Base-by-base conservation (phyloP, 2,797 vertebrate genomes). In the Cuniculus paca region DNA sequence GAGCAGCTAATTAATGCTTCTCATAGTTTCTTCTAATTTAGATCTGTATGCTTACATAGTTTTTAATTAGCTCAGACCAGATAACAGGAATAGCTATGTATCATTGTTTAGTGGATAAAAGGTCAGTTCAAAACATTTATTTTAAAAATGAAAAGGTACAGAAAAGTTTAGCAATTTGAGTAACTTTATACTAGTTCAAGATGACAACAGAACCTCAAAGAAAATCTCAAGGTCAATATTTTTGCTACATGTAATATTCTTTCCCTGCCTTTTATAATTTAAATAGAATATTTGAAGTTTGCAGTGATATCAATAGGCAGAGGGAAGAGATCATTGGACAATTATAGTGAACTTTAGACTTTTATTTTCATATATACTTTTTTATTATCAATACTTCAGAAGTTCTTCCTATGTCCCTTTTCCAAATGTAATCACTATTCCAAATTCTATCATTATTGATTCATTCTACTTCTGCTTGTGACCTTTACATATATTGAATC, bases 1-100 rank as follows among this genome's bases (percentile, higher is more conserved):
- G 26, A 85, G 36, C 12, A 77, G 16, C 45, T 74, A 68, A 70
- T 48, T 54, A 58, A 77, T 45, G 5, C 58, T 36, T 22, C 50
- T n/a, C 52, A 31, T 45, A 26, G 20, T 82, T 95, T 94, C 81
- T 94, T 88, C 39, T 83, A 63, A 80, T 77, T 95, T 82, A 61
- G n/a, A 68, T 54, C n/a, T 45, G 45, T 24, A 48, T 78, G 48
- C 36, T 88, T 94, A 39, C 22, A n/a, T 90, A 20, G 22, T 58
- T 90, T 95, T 92, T 79, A 75, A 79, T 88, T 60, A 60, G 36
- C 36, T 86, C 2, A 56, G 39, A 50, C 56, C 45, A 81, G 24
- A 9, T 34, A 52, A 20, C 34, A 6, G 42, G 54, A 68, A 39
- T 88, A 24, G 56, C 52, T 78, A 6, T 19, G 5, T 56, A 20